Base-by-base conservation (phyloP, 37 sponge, comb jelly and placozoan genomes). In the Hexactinellida sp. region DNA sequence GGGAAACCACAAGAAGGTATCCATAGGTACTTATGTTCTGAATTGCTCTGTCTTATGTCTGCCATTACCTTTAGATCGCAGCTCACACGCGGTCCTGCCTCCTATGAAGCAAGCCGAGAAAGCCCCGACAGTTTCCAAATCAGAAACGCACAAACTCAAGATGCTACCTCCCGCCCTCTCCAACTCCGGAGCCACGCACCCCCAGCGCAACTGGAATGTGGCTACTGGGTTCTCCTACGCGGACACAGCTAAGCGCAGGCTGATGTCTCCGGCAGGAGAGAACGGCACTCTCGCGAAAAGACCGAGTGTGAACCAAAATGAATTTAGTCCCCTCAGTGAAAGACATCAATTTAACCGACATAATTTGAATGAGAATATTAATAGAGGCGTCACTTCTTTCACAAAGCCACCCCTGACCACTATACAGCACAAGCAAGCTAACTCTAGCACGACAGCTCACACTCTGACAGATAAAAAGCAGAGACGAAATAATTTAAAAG, bases 151-250 rank as follows among this genome's bases (percentile, higher is more conserved):
- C 30, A 63, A 63, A 63, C 13, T n/a, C 76, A 63, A 10, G 3
- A 63, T 7, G 13, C 3, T 63, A 25, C 28, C 76, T n/a, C 76
- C 76, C 76, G 13, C 5, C 47, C 47, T 41, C 47, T 13, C 47
- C 47, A 63, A 63, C 13, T 28, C 76, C 5, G 5, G 25, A 63
- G 76, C 76, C 5, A 19, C 52, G 9, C 9, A 47, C 16, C 76
- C 76, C 5, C 76, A 63, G 34, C 76, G 76, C 5, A 63, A 63
- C 76, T 63, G 76, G 76, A 63, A 63, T 63, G 76, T 63, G 5
- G 21, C 76, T 63, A 63, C 76, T 10, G 76, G 76, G 13, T 63
- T 63, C 34, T 63, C 76, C 3, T 63, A 63, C 34, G 13, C 76
- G 25, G 76, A 63, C 76, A 25, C 76, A 3, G 30, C 76, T n/a